Evolutionary conservation across 2,888 invertebrate species (phyloP), one percentile per base, ranked within the genome.

Genomic region (Phlogophora meticulosa): DNA sequence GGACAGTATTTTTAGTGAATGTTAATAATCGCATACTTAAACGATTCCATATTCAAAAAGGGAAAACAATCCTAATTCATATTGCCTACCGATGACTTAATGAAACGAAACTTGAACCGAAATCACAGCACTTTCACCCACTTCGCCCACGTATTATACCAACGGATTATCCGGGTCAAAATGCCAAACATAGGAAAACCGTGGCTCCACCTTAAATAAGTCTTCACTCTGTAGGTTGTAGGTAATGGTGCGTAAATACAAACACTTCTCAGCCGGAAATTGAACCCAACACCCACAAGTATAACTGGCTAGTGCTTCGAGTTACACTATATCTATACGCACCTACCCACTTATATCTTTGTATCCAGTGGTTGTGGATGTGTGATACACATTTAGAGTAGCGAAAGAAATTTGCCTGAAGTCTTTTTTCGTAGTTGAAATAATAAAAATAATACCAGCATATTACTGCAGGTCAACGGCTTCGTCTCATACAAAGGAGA

Each of bases 241-340:
- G 81, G 80, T 88, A 88, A 88, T 88, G 84, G 85, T 81, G 84
- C 83, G 88, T 87, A 84, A 85, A 87, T 84, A 87, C 74, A 84
- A 84, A 85, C 84, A 85, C 82, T 86, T 78, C 80, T 72, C 74
- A 58, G 79, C 82, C 86, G 88, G 88, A 88, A 87, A 88, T 88
- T 88, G 85, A 86, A 82, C 85, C 82, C 67, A 80, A 82, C 83
- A 82, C 80, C 80, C 80, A 76, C 60, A 66, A 59, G 68, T 68
- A 79, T 63, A 63, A 55, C 53, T 71, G 59, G 46, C 68, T 78
- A 80, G 60, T 72, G 77, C 72, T 67, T 73, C 28, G 55, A 80
- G 60, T 58, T 67, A 56, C 51, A 61, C 63, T 75, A 60, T 67
- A 53, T 46, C 45, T 77, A 22, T 55, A 17, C 17, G 5, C n/a